Evolutionary conservation across 2,797 vertebrate species (phyloP), one percentile per base, ranked within the genome.

Genomic region (Sebastes hopkinsi): DNA sequence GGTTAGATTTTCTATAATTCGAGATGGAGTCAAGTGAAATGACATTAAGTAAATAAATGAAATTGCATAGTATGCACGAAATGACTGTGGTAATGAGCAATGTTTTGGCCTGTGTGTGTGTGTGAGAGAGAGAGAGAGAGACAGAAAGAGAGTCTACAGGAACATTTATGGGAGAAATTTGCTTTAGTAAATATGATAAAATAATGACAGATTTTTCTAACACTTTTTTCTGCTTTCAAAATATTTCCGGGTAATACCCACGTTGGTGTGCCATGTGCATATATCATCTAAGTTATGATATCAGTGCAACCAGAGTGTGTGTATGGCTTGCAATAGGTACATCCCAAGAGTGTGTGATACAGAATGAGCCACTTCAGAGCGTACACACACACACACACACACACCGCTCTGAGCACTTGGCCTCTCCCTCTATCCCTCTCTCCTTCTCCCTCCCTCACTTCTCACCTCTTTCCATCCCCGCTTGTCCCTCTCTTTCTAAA

Each of bases 371-470:
- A 90, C 91, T 94, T 91, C 83, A 92, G 83, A 83, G 76, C 82
- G 79, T 50, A 66, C 34, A 61, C 34, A 73, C 61, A 66, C 52
- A 79, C 61, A 72, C 29, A 77, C 52, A 72, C 78, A 84, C 77
- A 81, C 83, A 85, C 82, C 1, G 65, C 89, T 90, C 70, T 55
- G 55, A 91, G 86, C 91, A 82, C 88, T 90, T 89, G 85, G 87
- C 83, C 87, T 92, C 83, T 83, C 79, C 68, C 74, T 73, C 86
- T 75, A 74, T 95, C 94, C 94, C 94, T 75, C 77, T 72, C 67
- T 85, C 83, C 62, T 80, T 72, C 80, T 79, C 96, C 95, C 95
- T 84, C 82, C 55, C 78, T 84, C 77, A 77, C 79, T 83, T 82
- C 59, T 90, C 75, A 73, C 75, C 81, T 82, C 67, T 83, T 83